Percentiles rank a stretch among this genome's conserved stretches.
These are phyloP conservation scores for Hydrotaea diabolus DNA, from an alignment of 2,888 invertebrate genomes.

Conservation along the genomic window DNA sequence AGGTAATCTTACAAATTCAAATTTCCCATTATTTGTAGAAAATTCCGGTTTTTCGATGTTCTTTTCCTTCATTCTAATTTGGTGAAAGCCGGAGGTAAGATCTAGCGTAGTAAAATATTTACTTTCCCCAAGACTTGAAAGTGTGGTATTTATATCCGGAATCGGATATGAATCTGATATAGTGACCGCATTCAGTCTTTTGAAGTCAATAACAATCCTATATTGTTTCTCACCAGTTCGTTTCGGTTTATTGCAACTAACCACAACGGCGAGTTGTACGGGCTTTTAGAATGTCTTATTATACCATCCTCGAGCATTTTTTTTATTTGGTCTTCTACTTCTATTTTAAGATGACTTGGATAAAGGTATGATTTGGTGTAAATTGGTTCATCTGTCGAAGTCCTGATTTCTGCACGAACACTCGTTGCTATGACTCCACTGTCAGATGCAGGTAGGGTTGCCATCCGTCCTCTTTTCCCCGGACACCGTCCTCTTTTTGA, in stretches of 20 bases:
- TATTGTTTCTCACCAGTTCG: slow-evolving; percentile 56
- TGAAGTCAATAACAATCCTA: slow-evolving; percentile 33
- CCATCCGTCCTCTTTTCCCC: too few relatives aligned
- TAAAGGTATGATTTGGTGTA: slow-evolving; percentile 7
- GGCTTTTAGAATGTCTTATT: slow-evolving; percentile 71
- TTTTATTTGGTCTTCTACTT: not conserved
- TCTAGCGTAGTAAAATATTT: slow-evolving; percentile 68
- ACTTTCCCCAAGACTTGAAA: slow-evolving; percentile 65
- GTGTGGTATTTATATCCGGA: slow-evolving; percentile 64
- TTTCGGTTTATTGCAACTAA: too few relatives aligned
- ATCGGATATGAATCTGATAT: slow-evolving; percentile 56
- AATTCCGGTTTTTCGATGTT: not conserved
- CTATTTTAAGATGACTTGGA: not conserved
- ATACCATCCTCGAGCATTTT: slow-evolving; percentile 66
- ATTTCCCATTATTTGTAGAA: slow-evolving; percentile 31
- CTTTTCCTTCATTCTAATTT: slow-evolving; percentile 55
- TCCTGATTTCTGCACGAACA: slow-evolving; percentile 11
- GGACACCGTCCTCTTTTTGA: too few relatives aligned
- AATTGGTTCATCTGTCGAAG: not conserved
- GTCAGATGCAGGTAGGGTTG: too few relatives aligned
- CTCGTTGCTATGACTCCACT: not conserved
- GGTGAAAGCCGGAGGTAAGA: slow-evolving; percentile 69
- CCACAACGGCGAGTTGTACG: slow-evolving; percentile 55
- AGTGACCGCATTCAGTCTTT: not conserved
- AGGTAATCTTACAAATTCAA: slow-evolving; percentile 50